Conservation (phyloP, 1,140 invertebrate species). For the Heliothis virescens region DNA sequence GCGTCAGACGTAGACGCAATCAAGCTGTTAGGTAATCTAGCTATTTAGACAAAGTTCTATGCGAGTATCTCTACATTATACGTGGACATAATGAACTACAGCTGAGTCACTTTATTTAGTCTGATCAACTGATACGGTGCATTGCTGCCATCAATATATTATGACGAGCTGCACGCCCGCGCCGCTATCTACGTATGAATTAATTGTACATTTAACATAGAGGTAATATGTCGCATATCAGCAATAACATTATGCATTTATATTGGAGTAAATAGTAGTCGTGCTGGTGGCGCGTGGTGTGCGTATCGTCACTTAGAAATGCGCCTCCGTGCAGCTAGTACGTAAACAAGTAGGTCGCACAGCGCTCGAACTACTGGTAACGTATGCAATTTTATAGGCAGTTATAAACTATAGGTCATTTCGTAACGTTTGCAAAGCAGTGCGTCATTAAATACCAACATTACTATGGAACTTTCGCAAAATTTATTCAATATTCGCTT, state of each 20-base stretch:
- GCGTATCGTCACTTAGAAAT: constrained; percentile 4
- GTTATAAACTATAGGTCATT: constrained; percentile 32
- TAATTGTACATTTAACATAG: constrained; percentile 13
- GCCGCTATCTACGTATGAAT: not conserved
- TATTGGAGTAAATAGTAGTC: not conserved
- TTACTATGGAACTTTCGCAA: not conserved
- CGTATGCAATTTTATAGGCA: constrained; percentile 25
- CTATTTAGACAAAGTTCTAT: constrained; percentile 14
- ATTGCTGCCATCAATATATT: not conserved
- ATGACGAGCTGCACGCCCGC: too few relatives aligned
- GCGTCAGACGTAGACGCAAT: not conserved
- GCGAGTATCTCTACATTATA: not conserved
- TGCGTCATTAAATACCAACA: constrained; percentile 31
- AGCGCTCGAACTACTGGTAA: not conserved
- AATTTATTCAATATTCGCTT: constrained; percentile 20
- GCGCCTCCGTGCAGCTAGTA: constrained; percentile 9
- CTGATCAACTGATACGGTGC: not conserved
- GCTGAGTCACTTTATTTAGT: too few relatives aligned
- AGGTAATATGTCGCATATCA: not conserved
- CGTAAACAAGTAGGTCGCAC: constrained; percentile 36
- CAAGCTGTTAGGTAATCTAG: not conserved
- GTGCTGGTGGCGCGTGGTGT: not conserved
- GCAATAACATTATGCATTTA: constrained; percentile 6
- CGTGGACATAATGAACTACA: too few relatives aligned
- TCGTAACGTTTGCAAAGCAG: constrained; percentile 42